Percentiles rank a stretch among this genome's conserved stretches.
Conservation (phyloP, 1,140 invertebrate species). For the Saccostrea cuccullata region DNA sequence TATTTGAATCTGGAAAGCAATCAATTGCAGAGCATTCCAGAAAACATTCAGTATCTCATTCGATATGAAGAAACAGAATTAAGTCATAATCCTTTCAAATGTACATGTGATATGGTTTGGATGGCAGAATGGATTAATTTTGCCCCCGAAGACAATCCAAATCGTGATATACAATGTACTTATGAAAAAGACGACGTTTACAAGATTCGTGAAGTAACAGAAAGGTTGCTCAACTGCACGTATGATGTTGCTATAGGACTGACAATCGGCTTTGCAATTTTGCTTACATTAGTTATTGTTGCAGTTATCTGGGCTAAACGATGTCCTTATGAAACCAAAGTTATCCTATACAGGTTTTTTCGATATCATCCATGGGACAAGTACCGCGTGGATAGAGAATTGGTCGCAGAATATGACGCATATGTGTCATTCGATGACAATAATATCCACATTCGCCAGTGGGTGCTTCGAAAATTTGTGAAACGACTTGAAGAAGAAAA, state of each 20-base stretch:
- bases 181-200: constrained; percentile 34
- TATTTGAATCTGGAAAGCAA: constrained; percentile 49
- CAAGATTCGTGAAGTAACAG: constrained; percentile 50
- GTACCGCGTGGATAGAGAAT: constrained; percentile 48
- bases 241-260: constrained; percentile 50
- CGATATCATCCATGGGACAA: constrained; percentile 50
- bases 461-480: constrained; percentile 50
- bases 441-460: constrained; percentile 54
- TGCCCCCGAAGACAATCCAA: neutral
- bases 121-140: constrained; percentile 53
- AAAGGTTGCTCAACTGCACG: constrained; percentile 44
- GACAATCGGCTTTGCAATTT: constrained; percentile 49
- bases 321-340: constrained; percentile 58
- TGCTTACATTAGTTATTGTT: constrained; percentile 41
- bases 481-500: constrained; percentile 46
- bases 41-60: constrained; percentile 42
- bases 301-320: constrained; percentile 52
- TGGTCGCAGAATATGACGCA: constrained; percentile 1
- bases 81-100: constrained; percentile 45
- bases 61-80: constrained; percentile 34
- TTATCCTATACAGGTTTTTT: constrained; percentile 46
- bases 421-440: constrained; percentile 53
- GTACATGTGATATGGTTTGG: constrained; percentile 53
- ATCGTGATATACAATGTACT: constrained; percentile 39
- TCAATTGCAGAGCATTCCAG: constrained; percentile 41